phyloP scores from a whole-genome alignment of 2,888 invertebrate genomes.

The Bimastos eiseni region DNA sequence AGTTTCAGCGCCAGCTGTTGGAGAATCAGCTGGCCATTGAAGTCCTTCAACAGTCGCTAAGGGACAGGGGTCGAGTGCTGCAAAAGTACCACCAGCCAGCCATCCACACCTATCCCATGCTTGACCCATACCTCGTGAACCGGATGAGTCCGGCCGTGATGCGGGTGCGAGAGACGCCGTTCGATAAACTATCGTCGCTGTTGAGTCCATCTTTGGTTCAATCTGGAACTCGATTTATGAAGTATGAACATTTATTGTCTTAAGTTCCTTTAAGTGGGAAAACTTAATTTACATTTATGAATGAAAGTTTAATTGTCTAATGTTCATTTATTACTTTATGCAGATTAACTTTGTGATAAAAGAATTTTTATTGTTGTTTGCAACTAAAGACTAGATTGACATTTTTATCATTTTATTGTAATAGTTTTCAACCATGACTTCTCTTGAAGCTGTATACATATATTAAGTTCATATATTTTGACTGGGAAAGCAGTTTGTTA shows the following conservation, averaged over 20 bases:
- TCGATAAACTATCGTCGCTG: background rate
- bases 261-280: background rate
- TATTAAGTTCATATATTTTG: background rate
- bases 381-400: background rate
- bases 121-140: background rate
- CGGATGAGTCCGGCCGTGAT: background rate
- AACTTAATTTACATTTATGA: background rate
- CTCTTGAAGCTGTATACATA: background rate
- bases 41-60: background rate
- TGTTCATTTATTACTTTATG: background rate
- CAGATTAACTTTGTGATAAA: background rate
- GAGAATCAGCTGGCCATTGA: constrained; percentile 16
- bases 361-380: background rate
- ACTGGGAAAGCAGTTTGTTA: background rate
- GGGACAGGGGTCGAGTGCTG: background rate
- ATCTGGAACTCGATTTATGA: background rate
- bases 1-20: constrained; percentile 9
- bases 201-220: background rate
- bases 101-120: background rate
- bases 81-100: background rate
- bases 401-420: background rate
- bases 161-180: background rate
- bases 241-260: background rate
- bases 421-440: background rate
- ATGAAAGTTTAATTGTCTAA: background rate